Evolutionary conservation across 2,113 vertebrate species (phyloP), one percentile per base, ranked within the genome.

Genomic region (Salvelinus alpinus): DNA sequence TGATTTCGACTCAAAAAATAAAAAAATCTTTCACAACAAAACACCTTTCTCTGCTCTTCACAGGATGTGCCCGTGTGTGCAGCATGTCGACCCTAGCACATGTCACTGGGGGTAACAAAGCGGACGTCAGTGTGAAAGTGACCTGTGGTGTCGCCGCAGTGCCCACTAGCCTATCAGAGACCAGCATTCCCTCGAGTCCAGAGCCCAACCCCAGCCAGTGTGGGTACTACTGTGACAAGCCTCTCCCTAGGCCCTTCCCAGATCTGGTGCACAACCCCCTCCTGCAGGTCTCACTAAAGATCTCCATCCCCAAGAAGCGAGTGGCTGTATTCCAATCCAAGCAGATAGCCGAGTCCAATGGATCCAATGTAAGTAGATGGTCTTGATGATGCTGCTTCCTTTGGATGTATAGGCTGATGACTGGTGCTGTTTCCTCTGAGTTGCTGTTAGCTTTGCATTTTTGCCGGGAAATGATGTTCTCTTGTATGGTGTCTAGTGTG

Each of bases 291-390:
- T 76, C 91, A 48, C 86, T 91, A 18, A 57, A 68, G 2, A 70
- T 80, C 65, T 79, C 29, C 0, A 47, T 77, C 3, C 93, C 93
- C 0, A 92, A 88, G 80, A 94, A 85, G 73, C 29, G 80, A 81
- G 81, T 76, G 47, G 0, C 12, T 0, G 22, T 44, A 6, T 20
- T 54, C 47, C 31, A 82, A 27, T 78, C 73, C 38, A 80, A 47
- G 48, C 20, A 73, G 1, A 86, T 54, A 4, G 74, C 67, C 11
- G 81, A 76, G 74, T 34, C 71, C 18, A 18, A 25, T 20, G 72
- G 80, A 2, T 16, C 60, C 18, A 60, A 51, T 27, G 92, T 93
- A 77, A 92, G 91, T 89, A 25, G 31, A 60, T 13, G 9, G 8
- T 4, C 16, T 38, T 29, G 12, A 25, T n/a, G 22, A 66, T 59